Conservation (phyloP, 2,888 invertebrate species). For the Thyatira batis region DNA sequence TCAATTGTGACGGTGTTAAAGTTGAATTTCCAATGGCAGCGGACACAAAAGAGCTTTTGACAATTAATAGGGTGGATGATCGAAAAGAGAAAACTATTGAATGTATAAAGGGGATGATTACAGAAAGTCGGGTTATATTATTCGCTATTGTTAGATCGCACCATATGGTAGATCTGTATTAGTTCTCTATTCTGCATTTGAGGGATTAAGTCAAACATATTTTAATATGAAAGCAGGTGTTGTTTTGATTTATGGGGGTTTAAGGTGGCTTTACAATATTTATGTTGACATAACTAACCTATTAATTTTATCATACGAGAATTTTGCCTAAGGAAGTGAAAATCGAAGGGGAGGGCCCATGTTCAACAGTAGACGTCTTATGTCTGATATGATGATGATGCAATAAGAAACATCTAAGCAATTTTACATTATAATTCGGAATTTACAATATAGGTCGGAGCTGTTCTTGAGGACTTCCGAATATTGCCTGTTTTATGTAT, state of each 20-base stretch:
- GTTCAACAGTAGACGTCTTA: no score
- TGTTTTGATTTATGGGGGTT: constrained; percentile 40
- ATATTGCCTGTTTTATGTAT: no score
- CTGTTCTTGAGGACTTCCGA: no score
- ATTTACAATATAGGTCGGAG: no score
- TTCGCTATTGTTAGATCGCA: constrained; percentile 59
- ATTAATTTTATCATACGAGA: background rate
- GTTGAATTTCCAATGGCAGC: constrained; percentile 24
- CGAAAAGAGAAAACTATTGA: constrained; percentile 64
- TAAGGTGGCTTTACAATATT: constrained; percentile 15
- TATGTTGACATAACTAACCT: no score
- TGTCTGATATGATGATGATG: no score
- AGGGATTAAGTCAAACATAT: constrained; percentile 69
- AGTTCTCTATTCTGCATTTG: constrained; percentile 50
- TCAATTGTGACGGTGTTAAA: constrained; percentile 19
- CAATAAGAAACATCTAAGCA: no score
- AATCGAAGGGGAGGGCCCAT: constrained; percentile 10
- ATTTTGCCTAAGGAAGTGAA: constrained; percentile 6
- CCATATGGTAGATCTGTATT: constrained; percentile 74
- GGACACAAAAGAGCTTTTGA: constrained; percentile 49
- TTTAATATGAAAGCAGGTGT: constrained; percentile 68
- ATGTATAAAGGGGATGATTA: constrained; percentile 70
- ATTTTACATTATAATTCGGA: no score
- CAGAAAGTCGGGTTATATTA: constrained; percentile 53
- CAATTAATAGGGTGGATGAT: constrained; percentile 78